phyloP scores from a whole-genome alignment of 2,888 invertebrate genomes.

The Drosophila multiciliata region DNA sequence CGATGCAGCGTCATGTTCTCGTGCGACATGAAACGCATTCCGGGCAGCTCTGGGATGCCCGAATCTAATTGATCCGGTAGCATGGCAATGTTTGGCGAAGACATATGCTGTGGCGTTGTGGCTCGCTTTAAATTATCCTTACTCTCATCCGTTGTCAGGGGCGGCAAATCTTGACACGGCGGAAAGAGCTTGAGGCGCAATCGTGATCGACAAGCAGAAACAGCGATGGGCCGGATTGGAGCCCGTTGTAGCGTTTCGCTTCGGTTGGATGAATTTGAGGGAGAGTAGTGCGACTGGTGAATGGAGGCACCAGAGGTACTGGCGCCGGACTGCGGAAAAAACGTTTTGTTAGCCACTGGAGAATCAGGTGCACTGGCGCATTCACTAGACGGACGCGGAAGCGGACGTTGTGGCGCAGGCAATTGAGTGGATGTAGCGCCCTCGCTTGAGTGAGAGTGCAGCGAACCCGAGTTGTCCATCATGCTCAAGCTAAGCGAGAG shows the following conservation, averaged over 20 bases:
- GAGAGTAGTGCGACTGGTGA: constrained; percentile 77
- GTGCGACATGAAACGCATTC: constrained; percentile 82
- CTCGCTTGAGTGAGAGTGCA: constrained; percentile 76
- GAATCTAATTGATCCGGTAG: constrained; percentile 67
- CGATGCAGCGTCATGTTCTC: constrained; percentile 82
- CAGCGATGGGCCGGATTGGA: constrained; percentile 84
- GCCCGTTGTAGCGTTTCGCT: constrained; percentile 70
- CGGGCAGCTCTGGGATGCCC: constrained; percentile 57
- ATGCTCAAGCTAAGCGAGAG: constrained; percentile 78
- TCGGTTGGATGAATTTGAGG: constrained; percentile 79
- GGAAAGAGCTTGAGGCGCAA: constrained; percentile 84
- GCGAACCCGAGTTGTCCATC: constrained; percentile 75
- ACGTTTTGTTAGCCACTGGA: constrained; percentile 80
- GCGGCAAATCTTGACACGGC: constrained; percentile 81
- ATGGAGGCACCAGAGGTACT: constrained; percentile 35
- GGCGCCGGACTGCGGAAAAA: constrained; percentile 65
- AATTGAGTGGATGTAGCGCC: constrained; percentile 58
- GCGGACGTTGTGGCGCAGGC: constrained; percentile 54
- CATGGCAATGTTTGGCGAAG: constrained; percentile 84
- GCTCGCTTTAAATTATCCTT: constrained; percentile 69
- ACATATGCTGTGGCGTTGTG: constrained; percentile 84
- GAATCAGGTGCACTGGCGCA: constrained; percentile 84
- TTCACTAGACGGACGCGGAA: constrained; percentile 72
- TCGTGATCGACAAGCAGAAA: constrained; percentile 84
- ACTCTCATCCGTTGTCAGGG: constrained; percentile 47